Conservation (phyloP, 2,888 invertebrate species). For the Anodontia alba region DNA sequence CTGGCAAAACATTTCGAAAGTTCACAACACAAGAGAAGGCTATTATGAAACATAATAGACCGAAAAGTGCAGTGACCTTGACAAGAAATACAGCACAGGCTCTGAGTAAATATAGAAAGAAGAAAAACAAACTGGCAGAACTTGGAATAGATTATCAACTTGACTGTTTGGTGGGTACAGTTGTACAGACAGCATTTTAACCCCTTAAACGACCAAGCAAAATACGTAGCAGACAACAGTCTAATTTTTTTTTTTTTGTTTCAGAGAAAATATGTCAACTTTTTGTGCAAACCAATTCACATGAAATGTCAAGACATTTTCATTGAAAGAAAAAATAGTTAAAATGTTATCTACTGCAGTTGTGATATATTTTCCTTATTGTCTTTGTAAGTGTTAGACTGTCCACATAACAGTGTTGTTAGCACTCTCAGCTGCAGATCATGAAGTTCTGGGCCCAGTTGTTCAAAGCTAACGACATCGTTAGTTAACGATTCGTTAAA, state of each 20-base stretch:
- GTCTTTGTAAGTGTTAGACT: too few species aligned
- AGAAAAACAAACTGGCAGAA: slow-evolving; percentile 44
- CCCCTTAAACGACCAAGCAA: neutral
- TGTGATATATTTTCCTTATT: too few species aligned
- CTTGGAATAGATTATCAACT: slow-evolving; percentile 61
- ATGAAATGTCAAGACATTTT: too few species aligned
- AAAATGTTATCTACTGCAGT: too few species aligned
- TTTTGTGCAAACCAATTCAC: neutral
- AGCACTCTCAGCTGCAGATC: too few species aligned
- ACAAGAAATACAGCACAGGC: slow-evolving; percentile 44
- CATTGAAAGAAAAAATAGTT: too few species aligned
- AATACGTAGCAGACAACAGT: neutral
- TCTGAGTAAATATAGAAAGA: slow-evolving; percentile 45
- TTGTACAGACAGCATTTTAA: neutral
- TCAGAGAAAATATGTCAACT: neutral
- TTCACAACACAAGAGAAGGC: slow-evolving; percentile 45
- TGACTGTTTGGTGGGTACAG: slow-evolving; percentile 47
- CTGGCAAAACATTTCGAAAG: slow-evolving; percentile 57
- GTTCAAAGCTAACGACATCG: too few species aligned
- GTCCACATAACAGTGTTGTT: too few species aligned
- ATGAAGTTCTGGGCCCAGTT: too few species aligned
- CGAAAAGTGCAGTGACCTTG: slow-evolving; percentile 46
- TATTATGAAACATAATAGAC: slow-evolving; percentile 62
- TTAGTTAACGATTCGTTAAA: too few species aligned
- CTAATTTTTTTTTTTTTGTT: neutral